Percentiles rank a stretch among this genome's conserved stretches.
phyloP scores from a whole-genome alignment of 2,888 invertebrate species.

The Ectropis crepuscularia region DNA sequence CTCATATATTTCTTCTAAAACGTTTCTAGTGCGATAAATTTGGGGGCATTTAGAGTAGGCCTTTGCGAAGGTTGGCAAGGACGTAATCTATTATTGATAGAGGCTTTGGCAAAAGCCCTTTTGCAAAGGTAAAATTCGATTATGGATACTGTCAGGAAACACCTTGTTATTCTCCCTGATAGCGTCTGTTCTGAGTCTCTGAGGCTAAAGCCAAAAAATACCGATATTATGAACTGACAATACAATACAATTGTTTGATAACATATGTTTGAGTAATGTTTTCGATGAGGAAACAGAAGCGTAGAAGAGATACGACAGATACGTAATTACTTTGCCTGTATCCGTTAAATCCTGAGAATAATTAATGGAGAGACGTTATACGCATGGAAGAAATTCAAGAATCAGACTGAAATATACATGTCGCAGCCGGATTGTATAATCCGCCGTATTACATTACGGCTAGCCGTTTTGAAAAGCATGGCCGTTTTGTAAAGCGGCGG shows the following conservation, averaged over 20 bases:
- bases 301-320: background rate
- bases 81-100: slow-evolving; percentile 68
- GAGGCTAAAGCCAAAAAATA: slow-evolving; percentile 16
- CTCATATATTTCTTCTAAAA: slow-evolving; percentile 54
- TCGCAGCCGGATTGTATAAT: too few relatives aligned
- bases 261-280: background rate
- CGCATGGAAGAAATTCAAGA: too few relatives aligned
- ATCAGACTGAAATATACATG: too few relatives aligned
- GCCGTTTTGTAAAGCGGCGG: too few relatives aligned
- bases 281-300: background rate
- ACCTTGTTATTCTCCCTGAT: slow-evolving; percentile 44
- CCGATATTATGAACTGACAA: slow-evolving; percentile 3
- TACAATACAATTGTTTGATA: slow-evolving; percentile 1
- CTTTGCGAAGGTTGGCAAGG: slow-evolving; percentile 56
- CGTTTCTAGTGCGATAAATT: slow-evolving; percentile 57
- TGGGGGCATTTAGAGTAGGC: slow-evolving; percentile 57
- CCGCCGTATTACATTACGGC: too few relatives aligned
- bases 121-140: slow-evolving; percentile 51
- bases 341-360: background rate
- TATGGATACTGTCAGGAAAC: slow-evolving; percentile 48
- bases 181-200: slow-evolving; percentile 26
- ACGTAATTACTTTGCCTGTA: background rate
- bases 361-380: too few relatives aligned
- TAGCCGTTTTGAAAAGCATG: too few relatives aligned
- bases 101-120: slow-evolving; percentile 52